Percentiles rank a stretch among this genome's conserved stretches.
Evolutionary conservation across 2,797 vertebrate species (phyloP).

Genomic region (Salarias fasciatus): DNA sequence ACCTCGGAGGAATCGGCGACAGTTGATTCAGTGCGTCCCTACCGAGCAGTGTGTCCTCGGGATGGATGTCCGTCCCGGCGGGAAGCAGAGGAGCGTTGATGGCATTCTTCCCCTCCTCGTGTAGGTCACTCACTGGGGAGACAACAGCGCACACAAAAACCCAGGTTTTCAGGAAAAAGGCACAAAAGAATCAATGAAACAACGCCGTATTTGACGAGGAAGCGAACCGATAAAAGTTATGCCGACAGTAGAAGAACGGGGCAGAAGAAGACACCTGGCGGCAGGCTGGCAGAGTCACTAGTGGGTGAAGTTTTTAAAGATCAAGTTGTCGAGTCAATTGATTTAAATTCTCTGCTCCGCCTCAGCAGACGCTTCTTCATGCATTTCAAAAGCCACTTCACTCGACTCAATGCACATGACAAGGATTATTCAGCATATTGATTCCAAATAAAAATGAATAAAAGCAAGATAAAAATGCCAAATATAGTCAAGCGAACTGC

Average conservation of each 20-base stretch:
- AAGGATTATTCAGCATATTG: no score
- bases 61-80: constrained; percentile 84
- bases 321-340: background rate
- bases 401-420: no score
- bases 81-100: constrained; percentile 93
- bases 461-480: no score
- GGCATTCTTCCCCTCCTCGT: constrained; percentile 95
- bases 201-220: background rate
- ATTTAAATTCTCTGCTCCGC: background rate
- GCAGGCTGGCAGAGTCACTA: background rate
- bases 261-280: background rate
- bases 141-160: constrained; percentile 29
- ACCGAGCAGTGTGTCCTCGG: constrained; percentile 93
- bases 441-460: no score
- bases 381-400: background rate
- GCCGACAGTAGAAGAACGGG: background rate
- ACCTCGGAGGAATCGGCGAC: background rate
- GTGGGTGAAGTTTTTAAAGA: background rate
- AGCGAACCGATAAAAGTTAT: background rate
- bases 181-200: background rate
- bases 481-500: no score
- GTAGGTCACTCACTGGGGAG: constrained; percentile 92
- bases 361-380: background rate
- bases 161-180: background rate
- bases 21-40: constrained; percentile 26